Evolutionary conservation across 2,888 invertebrate species (phyloP).

Genomic region (Lasiommata megera): DNA sequence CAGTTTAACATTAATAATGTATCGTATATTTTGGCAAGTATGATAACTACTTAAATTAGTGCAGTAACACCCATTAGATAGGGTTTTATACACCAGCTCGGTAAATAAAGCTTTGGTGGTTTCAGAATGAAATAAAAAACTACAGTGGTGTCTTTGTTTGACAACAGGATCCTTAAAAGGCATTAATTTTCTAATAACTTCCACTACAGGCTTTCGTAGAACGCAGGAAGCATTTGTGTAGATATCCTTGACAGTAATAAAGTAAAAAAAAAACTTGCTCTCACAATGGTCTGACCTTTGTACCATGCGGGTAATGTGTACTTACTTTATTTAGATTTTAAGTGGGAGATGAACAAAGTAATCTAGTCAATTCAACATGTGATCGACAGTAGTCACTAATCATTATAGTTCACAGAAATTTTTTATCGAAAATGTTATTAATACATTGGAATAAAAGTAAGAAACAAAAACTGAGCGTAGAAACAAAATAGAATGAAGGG

Average conservation of each 20-base stretch:
- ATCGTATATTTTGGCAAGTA: too few relatives aligned
- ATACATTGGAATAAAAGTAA: too few relatives aligned
- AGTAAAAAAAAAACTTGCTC: slow-evolving; percentile 53
- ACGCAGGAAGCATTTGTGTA: neutral
- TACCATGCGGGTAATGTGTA: slow-evolving; percentile 18
- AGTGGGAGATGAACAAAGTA: neutral
- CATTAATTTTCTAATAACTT: too few relatives aligned
- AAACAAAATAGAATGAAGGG: too few relatives aligned
- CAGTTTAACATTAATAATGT: neutral
- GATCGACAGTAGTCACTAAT: too few relatives aligned
- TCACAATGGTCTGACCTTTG: slow-evolving; percentile 27
- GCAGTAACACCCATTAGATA: too few relatives aligned
- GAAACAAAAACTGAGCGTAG: too few relatives aligned
- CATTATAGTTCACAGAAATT: too few relatives aligned
- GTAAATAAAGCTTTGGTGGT: neutral
- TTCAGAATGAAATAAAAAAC: neutral
- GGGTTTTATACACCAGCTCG: neutral
- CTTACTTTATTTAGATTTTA: slow-evolving; percentile 14
- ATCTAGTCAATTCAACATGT: neutral
- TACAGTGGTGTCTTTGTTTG: neutral
- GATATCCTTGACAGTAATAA: slow-evolving; percentile 69
- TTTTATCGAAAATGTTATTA: too few relatives aligned
- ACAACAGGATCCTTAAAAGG: neutral
- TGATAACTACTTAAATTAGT: too few relatives aligned
- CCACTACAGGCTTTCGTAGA: neutral